Percentiles rank a stretch among this genome's conserved stretches.
These are phyloP conservation scores for Phataginus tricuspis DNA, from an alignment of 2,797 vertebrate genomes.

Conservation along the genomic window DNA sequence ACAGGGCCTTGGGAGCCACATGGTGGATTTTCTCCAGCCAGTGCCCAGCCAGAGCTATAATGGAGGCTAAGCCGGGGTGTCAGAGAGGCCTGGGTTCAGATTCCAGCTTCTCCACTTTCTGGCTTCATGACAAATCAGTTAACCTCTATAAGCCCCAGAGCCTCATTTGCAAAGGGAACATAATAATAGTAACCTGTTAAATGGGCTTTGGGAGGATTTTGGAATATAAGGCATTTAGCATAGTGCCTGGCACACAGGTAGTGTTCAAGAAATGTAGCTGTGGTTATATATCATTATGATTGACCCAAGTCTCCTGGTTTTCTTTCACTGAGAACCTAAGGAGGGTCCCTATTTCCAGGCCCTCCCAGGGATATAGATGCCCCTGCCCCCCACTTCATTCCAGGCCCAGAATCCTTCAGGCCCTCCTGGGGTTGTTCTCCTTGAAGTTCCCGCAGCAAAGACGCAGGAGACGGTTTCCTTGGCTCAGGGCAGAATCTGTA, in stretches of 20 bases:
- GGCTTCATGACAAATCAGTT: not conserved
- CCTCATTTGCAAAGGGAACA: not conserved
- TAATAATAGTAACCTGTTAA: not conserved
- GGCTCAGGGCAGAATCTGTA: constrained; percentile 76
- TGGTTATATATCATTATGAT: not conserved
- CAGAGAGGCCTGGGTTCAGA: not conserved
- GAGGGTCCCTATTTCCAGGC: not conserved
- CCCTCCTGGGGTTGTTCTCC: not conserved
- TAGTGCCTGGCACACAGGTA: not conserved
- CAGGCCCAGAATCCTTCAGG: not conserved
- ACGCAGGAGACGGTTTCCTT: constrained; percentile 70
- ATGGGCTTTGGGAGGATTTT: not conserved
- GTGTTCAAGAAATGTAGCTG: not conserved
- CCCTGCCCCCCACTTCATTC: not conserved
- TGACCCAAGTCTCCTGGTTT: not conserved
- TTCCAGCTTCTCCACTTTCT: not conserved
- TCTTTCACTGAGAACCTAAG: not conserved
- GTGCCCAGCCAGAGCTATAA: not conserved
- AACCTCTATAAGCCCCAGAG: not conserved
- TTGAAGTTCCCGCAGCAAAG: constrained; percentile 16
- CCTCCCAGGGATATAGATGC: not conserved
- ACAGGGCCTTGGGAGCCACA: not conserved
- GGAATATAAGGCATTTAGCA: not conserved
- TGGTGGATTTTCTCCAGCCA: not conserved
- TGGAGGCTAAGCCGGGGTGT: not conserved